Evolutionary conservation across 2,113 vertebrate species (phyloP).

Genomic region (Casuarius casuarius): DNA sequence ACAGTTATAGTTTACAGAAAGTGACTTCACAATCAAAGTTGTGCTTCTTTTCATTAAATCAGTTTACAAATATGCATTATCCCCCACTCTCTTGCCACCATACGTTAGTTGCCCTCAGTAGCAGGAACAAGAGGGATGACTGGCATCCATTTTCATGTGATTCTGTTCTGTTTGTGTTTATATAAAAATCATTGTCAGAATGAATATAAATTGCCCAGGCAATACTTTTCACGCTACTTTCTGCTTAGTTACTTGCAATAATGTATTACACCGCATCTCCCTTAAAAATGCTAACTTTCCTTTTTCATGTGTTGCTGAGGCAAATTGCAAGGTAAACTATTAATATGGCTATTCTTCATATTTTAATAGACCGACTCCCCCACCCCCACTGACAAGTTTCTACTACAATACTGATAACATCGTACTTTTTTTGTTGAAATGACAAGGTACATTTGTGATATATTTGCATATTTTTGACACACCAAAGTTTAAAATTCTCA

Average conservation of each 20-base stretch:
- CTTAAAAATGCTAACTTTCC: conserved; percentile 66
- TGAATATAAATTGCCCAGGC: conserved; percentile 77
- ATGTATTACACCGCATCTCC: conserved; percentile 69
- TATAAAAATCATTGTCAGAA: conserved; percentile 77
- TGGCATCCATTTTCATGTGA: conserved; percentile 72
- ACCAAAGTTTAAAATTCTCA: conserved; percentile 69
- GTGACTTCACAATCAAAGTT: conserved; percentile 86
- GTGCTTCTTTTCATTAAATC: conserved; percentile 90
- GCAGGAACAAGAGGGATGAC: conserved; percentile 67
- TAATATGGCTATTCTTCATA: conserved; percentile 84
- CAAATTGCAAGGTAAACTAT: conserved; percentile 81
- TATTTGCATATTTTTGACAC: conserved; percentile 83
- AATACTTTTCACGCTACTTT: conserved; percentile 70
- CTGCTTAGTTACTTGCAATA: conserved; percentile 73
- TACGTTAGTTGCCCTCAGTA: conserved; percentile 65
- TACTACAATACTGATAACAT: conserved; percentile 71
- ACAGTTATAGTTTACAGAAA: conserved; percentile 81
- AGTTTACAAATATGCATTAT: conserved; percentile 82
- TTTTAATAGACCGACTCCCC: conserved; percentile 78
- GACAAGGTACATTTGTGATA: conserved; percentile 75
- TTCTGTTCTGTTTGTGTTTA: conserved; percentile 70
- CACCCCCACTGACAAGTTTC: conserved; percentile 75
- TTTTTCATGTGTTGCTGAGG: conserved; percentile 74
- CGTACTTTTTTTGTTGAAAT: conserved; percentile 62
- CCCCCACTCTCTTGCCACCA: conserved; percentile 69